Evolutionary conservation across 2,888 invertebrate species (phyloP).

Genomic region (Terebella lapidaria): DNA sequence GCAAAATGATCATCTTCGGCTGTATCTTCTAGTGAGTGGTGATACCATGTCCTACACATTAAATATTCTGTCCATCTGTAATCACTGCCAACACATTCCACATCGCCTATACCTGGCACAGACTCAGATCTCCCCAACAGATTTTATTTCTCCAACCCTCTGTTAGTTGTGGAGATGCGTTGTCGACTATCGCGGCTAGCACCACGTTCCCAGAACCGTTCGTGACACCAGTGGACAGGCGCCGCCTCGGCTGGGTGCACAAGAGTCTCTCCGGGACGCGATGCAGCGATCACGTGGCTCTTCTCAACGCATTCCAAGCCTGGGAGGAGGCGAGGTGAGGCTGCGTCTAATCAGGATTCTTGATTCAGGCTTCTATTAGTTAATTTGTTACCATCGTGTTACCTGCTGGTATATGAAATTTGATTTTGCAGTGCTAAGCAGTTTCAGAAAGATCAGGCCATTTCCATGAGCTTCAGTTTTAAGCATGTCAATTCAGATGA

Average conservation of each 20-base stretch:
- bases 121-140: too few relatives aligned
- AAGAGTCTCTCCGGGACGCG: slow-evolving; percentile 79
- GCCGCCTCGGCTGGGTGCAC: slow-evolving; percentile 77
- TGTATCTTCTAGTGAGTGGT: slow-evolving; percentile 69
- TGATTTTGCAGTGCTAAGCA: neutral
- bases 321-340: slow-evolving; percentile 58
- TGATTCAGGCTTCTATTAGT: neutral
- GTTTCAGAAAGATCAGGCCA: too few relatives aligned
- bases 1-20: slow-evolving; percentile 95
- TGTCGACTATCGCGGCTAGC: slow-evolving; percentile 91
- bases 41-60: slow-evolving; percentile 12
- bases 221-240: slow-evolving; percentile 58
- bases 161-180: slow-evolving; percentile 79
- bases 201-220: slow-evolving; percentile 95
- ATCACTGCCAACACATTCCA: too few relatives aligned
- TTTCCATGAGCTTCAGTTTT: too few relatives aligned
- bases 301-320: slow-evolving; percentile 82
- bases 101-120: too few relatives aligned
- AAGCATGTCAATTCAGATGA: too few relatives aligned
- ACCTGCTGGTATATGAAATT: neutral
- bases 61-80: neutral
- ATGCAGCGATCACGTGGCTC: slow-evolving; percentile 90
- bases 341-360: too few relatives aligned
- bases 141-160: too few relatives aligned
- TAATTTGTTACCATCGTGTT: neutral